A percentile compares a stretch with the other conserved stretches of the same genome.
Conservation (phyloP, 2,113 vertebrate genomes). For the Mesembrinibis cayennensis region DNA sequence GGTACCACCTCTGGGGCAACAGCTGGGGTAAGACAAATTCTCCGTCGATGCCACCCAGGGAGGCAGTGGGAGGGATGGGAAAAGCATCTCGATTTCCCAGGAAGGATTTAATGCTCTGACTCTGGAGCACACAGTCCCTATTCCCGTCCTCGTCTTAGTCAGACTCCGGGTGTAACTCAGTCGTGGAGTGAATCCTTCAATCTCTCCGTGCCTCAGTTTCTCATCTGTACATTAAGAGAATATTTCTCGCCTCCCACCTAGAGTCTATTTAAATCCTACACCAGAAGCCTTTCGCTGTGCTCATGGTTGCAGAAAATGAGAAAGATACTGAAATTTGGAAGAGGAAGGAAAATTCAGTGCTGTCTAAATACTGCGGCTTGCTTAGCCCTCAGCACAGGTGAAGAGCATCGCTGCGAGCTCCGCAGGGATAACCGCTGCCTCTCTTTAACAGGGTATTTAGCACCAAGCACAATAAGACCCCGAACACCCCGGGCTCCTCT, state of each 20-base stretch:
- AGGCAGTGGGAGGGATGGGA: neutral
- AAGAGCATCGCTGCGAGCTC: neutral
- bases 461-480: neutral
- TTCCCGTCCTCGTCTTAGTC: neutral
- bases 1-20: neutral
- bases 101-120: neutral
- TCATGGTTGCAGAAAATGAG: neutral
- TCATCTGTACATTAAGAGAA: neutral
- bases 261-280: constrained; percentile 19
- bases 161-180: neutral
- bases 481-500: neutral
- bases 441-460: neutral
- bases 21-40: neutral
- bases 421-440: neutral
- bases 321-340: neutral
- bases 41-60: neutral
- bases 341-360: neutral
- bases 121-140: neutral
- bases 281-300: neutral
- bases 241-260: constrained; percentile 50
- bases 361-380: neutral
- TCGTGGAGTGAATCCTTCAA: neutral
- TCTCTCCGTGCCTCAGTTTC: constrained; percentile 54
- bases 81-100: neutral
- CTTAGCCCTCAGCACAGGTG: neutral